These are phyloP conservation scores for Macaria notata DNA, from an alignment of 2,888 invertebrate genomes.

Conservation along the genomic window DNA sequence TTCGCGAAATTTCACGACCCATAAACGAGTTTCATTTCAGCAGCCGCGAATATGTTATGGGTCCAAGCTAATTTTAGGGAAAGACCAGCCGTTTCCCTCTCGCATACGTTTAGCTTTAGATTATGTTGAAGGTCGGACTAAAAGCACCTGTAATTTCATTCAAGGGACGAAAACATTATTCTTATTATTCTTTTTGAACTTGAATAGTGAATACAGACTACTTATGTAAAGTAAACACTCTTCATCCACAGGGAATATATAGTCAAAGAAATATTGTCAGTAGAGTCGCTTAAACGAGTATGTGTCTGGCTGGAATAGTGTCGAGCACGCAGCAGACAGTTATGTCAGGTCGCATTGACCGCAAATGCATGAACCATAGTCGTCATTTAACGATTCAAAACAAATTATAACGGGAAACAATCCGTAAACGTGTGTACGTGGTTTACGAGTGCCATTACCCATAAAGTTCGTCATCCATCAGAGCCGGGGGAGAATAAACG, in stretches of 20 bases:
- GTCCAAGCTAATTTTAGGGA: conserved; percentile 4
- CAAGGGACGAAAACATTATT: no score
- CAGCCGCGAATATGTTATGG: conserved; percentile 6
- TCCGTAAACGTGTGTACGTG: conserved; percentile 24
- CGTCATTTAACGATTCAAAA: conserved; percentile 25
- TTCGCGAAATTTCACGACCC: conserved; percentile 21
- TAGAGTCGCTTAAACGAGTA: no score
- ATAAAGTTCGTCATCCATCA: conserved; percentile 50
- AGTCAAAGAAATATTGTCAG: no score
- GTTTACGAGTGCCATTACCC: conserved; percentile 28
- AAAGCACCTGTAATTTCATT: no score
- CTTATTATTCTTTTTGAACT: no score
- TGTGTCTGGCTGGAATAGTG: no score
- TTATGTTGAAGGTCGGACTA: no score
- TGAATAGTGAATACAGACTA: no score
- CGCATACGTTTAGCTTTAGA: no score
- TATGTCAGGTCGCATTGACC: conserved; percentile 9
- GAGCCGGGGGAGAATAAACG: conserved; percentile 41
- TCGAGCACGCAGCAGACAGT: no score
- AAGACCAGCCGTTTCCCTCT: not conserved
- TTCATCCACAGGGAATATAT: no score
- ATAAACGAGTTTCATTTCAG: conserved; percentile 11
- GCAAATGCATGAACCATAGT: conserved; percentile 16
- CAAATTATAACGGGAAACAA: conserved; percentile 29
- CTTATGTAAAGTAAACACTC: no score